Conservation (phyloP, 2,888 invertebrate genomes). For the Listrodromus nycthemerus region DNA sequence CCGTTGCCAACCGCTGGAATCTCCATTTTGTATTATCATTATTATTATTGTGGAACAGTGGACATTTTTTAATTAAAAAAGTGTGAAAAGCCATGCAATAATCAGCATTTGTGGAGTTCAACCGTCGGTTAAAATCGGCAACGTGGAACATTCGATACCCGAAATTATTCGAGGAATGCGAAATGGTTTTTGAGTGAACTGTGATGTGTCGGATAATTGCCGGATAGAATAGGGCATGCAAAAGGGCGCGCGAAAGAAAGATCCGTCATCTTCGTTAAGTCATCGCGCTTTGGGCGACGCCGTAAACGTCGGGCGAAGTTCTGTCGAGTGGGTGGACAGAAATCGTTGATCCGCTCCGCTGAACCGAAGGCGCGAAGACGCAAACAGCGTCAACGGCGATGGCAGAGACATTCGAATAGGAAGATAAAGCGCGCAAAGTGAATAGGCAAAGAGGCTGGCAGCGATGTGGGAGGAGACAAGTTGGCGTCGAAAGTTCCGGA, state of each 20-base stretch:
- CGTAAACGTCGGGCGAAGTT: conserved; percentile 20
- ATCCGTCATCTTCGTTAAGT: neutral
- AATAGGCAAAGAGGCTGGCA: neutral
- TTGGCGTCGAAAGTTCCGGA: conserved; percentile 47
- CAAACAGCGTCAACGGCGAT: neutral
- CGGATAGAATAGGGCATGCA: neutral
- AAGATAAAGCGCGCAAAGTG: neutral
- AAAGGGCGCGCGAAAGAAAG: neutral
- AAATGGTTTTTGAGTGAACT: neutral
- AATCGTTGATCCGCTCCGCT: conserved; percentile 41
- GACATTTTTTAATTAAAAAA: too few species aligned
- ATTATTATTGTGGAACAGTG: too few species aligned
- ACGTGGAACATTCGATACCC: neutral
- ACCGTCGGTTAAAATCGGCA: neutral
- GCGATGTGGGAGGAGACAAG: conserved; percentile 18
- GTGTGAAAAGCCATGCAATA: too few species aligned
- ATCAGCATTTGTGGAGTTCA: neutral
- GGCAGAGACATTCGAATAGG: conserved; percentile 15
- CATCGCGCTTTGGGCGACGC: neutral
- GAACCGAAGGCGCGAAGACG: conserved; percentile 29
- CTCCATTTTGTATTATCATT: conserved; percentile 5
- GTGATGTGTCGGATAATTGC: neutral
- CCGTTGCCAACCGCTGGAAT: conserved; percentile 1
- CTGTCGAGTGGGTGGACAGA: conserved; percentile 19
- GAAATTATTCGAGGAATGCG: neutral